Evolutionary conservation across 2,888 invertebrate genomes (phyloP).

Genomic region (Ryuthela nishihirai): DNA sequence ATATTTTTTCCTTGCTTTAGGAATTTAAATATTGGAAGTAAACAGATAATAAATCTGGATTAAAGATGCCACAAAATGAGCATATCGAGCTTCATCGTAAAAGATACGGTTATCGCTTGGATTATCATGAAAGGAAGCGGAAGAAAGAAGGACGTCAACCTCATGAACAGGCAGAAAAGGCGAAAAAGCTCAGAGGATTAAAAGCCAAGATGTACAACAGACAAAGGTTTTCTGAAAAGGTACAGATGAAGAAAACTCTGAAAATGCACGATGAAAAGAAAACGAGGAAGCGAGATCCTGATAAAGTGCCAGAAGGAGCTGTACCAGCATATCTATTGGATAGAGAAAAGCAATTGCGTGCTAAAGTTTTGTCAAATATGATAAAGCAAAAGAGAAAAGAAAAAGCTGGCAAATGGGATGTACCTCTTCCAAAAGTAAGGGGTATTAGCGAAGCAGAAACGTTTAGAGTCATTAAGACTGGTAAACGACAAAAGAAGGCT

Average conservation of each 20-base stretch:
- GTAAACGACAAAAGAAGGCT: constrained; percentile 88
- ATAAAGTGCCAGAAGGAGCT: constrained; percentile 82
- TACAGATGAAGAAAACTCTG: constrained; percentile 98
- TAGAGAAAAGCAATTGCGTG: constrained; percentile 87
- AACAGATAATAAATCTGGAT: too few species aligned
- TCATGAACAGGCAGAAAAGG: constrained; percentile 84
- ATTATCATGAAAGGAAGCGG: constrained; percentile 94
- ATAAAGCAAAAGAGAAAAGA: constrained; percentile 99
- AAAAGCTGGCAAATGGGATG: constrained; percentile 99
- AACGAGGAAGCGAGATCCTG: constrained; percentile 73
- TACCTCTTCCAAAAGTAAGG: constrained; percentile 96
- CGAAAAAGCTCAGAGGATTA: constrained; percentile 86
- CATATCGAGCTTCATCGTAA: constrained; percentile 98
- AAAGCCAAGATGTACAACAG: constrained; percentile 98
- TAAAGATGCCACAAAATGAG: constrained; percentile 94
- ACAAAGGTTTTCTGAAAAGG: constrained; percentile 93
- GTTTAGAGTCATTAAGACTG: constrained; percentile 84
- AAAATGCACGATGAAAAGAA: constrained; percentile 95
- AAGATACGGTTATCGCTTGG: constrained; percentile 90
- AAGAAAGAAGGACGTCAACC: constrained; percentile 94
- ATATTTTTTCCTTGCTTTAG: too few species aligned
- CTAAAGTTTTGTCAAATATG: constrained; percentile 97
- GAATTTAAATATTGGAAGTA: too few species aligned
- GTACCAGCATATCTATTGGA: constrained; percentile 95
- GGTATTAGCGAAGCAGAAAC: constrained; percentile 97